A percentile compares a stretch with the other conserved stretches of the same genome.
Evolutionary conservation across 2,888 invertebrate genomes (phyloP).

Genomic region (Epirrhoe alternata): DNA sequence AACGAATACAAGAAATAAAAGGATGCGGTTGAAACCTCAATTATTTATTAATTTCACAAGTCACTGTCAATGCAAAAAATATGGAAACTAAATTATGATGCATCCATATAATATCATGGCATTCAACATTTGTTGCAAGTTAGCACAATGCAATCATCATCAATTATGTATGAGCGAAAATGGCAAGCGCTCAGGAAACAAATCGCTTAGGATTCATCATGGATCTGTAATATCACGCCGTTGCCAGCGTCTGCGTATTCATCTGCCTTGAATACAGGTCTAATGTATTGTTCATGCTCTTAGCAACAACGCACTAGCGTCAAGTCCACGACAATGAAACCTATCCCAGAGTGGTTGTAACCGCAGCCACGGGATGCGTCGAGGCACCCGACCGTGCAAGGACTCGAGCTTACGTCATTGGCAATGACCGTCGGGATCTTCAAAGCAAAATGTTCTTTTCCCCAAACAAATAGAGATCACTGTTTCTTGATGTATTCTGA

Average conservation of each 20-base stretch:
- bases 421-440: constrained; percentile 54
- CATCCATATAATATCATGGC: constrained; percentile 4
- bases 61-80: background rate
- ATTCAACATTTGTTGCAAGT: constrained; percentile 9
- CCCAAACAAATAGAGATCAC: constrained; percentile 46
- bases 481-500: constrained; percentile 43
- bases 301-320: constrained; percentile 69
- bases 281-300: constrained; percentile 57
- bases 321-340: constrained; percentile 74
- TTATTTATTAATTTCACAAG: background rate
- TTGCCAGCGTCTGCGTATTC: constrained; percentile 38
- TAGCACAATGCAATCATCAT: constrained; percentile 26
- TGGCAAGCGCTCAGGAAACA: constrained; percentile 30
- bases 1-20: background rate
- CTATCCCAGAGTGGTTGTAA: constrained; percentile 76
- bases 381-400: constrained; percentile 78
- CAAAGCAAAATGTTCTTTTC: constrained; percentile 52
- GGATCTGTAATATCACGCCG: constrained; percentile 30
- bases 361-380: constrained; percentile 76
- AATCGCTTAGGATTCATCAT: constrained; percentile 33
- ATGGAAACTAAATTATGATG: constrained; percentile 7
- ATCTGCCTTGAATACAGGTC: constrained; percentile 44
- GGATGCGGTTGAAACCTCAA: background rate
- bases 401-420: constrained; percentile 71
- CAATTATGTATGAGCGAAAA: constrained; percentile 31